Conservation (phyloP, 2,797 vertebrate genomes). For the Sebastes variabilis region DNA sequence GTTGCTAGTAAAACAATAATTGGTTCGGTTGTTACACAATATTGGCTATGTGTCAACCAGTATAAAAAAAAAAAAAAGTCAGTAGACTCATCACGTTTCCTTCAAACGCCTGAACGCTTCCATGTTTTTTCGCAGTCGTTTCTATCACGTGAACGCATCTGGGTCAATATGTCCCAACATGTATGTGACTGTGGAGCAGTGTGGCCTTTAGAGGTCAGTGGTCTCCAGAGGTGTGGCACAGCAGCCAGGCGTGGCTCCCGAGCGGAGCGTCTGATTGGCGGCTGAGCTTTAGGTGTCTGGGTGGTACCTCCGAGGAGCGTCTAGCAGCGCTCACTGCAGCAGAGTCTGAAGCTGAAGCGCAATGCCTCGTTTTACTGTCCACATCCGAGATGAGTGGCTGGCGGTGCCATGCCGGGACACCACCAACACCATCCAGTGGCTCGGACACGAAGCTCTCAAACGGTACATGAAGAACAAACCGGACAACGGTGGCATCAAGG, state of each 20-base stretch:
- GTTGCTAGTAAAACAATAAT: not conserved
- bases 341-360: slow-evolving; percentile 13
- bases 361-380: slow-evolving; percentile 94
- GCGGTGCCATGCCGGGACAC: slow-evolving; percentile 88
- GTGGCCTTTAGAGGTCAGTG: slow-evolving; percentile 32
- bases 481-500: slow-evolving; percentile 90
- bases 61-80: not conserved
- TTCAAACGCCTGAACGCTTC: not conserved
- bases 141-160: slow-evolving; percentile 7
- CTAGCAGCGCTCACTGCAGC: slow-evolving; percentile 37
- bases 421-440: slow-evolving; percentile 83
- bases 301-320: slow-evolving; percentile 38
- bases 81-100: not conserved
- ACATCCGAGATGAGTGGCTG: slow-evolving; percentile 95
- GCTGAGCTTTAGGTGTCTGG: not conserved
- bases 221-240: slow-evolving; percentile 30
- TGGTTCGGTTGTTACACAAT: not conserved
- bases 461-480: slow-evolving; percentile 96
- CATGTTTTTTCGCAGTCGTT: not conserved
- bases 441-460: slow-evolving; percentile 91
- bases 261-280: slow-evolving; percentile 74
- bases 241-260: slow-evolving; percentile 60
- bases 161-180: slow-evolving; percentile 27
- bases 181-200: not conserved
- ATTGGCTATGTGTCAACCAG: not conserved